Evolutionary conservation across 1,140 invertebrate genomes (phyloP).

Genomic region (Eumeta japonica): DNA sequence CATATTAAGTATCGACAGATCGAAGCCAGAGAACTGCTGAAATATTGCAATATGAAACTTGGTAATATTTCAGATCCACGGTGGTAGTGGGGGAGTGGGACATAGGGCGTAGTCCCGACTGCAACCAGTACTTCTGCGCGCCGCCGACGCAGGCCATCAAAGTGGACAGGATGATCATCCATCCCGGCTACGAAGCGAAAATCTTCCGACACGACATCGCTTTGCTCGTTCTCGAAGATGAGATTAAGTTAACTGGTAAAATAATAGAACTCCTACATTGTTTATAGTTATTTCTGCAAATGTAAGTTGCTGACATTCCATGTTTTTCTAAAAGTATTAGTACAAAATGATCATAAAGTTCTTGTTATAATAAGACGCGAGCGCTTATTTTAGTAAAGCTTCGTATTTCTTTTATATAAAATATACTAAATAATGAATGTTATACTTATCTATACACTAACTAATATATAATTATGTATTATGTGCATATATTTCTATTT

Average conservation of each 20-base stretch:
- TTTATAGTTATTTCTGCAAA: no score
- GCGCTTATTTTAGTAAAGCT: no score
- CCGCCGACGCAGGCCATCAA: slow-evolving; percentile 63
- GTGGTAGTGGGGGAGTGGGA: slow-evolving; percentile 69
- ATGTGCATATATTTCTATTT: no score
- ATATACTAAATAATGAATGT: no score
- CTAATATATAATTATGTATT: no score
- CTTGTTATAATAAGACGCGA: no score
- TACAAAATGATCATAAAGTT: no score
- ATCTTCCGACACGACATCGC: slow-evolving; percentile 70
- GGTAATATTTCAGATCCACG: slow-evolving; percentile 43
- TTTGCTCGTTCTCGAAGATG: slow-evolving; percentile 62
- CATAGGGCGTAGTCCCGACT: slow-evolving; percentile 63
- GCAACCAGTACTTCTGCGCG: slow-evolving; percentile 67
- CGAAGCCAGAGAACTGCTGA: not conserved
- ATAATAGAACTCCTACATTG: no score
- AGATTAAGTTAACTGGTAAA: slow-evolving; percentile 68
- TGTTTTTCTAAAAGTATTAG: no score
- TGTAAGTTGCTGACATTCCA: no score
- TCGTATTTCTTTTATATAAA: no score
- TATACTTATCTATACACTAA: no score
- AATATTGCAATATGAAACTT: not conserved
- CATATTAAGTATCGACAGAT: not conserved
- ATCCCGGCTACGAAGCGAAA: slow-evolving; percentile 67
- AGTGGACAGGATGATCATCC: slow-evolving; percentile 66